These are phyloP conservation scores for Porites evermanni DNA, from an alignment of 92 coral and sea anemone genomes.

Conservation along the genomic window DNA sequence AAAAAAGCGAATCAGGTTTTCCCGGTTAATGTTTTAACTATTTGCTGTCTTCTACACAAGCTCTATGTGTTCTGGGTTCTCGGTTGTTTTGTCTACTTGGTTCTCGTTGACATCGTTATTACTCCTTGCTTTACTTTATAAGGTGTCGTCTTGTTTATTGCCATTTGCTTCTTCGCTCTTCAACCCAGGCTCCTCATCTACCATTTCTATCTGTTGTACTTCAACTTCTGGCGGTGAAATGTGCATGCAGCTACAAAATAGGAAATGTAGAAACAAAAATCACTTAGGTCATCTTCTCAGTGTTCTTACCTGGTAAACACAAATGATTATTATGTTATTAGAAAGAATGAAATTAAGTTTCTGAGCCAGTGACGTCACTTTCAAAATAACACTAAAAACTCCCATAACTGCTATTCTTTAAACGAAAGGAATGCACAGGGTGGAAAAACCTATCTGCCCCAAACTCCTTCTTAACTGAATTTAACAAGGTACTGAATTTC, in stretches of 20 bases:
- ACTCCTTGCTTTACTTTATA: neutral
- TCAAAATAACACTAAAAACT: no score
- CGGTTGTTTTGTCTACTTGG: neutral
- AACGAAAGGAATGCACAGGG: no score
- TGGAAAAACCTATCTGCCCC: no score
- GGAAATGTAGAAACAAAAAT: no score
- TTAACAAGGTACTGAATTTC: no score
- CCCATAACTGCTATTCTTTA: no score
- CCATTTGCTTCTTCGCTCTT: neutral
- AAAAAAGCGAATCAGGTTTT: no score
- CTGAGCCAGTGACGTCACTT: no score
- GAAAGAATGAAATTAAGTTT: no score
- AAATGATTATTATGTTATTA: neutral
- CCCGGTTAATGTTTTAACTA: neutral
- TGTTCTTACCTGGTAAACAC: neutral
- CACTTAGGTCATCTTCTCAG: neutral
- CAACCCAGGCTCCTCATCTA: neutral
- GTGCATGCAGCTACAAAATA: neutral
- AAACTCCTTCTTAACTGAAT: no score
- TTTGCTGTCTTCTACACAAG: conserved; percentile 4
- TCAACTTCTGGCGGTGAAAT: neutral
- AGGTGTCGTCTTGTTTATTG: neutral
- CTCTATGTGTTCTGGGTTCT: neutral
- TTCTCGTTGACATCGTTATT: neutral
- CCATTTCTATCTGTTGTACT: neutral